Evolutionary conservation across 2,797 vertebrate species (phyloP).

Genomic region (Dallia pectoralis): DNA sequence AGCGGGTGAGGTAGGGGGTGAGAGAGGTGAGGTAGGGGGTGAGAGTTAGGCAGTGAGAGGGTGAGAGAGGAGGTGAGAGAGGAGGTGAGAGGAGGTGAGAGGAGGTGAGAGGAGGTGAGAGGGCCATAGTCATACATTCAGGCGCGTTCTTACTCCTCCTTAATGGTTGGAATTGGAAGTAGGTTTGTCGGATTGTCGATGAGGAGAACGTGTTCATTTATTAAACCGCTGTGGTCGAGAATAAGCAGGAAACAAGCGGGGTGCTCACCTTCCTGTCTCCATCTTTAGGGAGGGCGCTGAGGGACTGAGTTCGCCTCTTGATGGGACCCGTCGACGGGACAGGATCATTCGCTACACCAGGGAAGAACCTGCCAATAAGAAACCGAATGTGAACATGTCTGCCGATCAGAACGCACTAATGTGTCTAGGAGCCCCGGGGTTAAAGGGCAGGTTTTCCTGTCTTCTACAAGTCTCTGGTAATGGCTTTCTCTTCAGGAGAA

Average conservation of each 20-base stretch:
- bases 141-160: too few species aligned
- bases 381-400: neutral
- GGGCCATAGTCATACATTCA: too few species aligned
- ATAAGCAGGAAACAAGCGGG: neutral
- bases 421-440: neutral
- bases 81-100: too few species aligned
- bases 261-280: constrained; percentile 82
- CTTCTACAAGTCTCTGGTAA: neutral
- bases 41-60: neutral
- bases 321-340: constrained; percentile 75
- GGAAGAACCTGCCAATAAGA: constrained; percentile 77
- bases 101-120: too few species aligned
- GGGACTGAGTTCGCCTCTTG: constrained; percentile 89
- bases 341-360: constrained; percentile 79
- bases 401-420: neutral
- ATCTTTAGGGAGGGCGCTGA: constrained; percentile 89
- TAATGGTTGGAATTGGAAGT: too few species aligned
- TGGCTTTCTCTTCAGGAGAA: neutral
- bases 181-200: too few species aligned
- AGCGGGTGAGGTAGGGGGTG: neutral
- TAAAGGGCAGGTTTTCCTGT: neutral
- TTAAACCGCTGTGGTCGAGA: neutral
- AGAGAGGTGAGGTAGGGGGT: neutral
- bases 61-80: neutral
- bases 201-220: too few species aligned